These are phyloP conservation scores for Ailurus styani DNA, from an alignment of 2,113 vertebrate genomes.

Conservation along the genomic window DNA sequence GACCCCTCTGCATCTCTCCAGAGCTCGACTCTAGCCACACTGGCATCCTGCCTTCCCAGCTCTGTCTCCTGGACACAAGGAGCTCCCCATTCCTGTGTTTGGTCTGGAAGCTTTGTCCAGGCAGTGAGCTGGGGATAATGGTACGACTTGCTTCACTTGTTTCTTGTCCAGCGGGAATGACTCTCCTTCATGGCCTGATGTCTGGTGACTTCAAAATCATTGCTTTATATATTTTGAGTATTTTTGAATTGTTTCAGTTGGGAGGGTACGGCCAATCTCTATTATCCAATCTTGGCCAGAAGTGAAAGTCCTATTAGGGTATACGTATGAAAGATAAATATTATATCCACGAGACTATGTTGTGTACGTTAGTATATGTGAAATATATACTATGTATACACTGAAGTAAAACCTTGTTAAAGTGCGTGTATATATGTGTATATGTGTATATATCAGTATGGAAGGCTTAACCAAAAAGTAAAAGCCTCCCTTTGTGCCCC, in stretches of 20 bases:
- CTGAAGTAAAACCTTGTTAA: background rate
- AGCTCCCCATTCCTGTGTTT: background rate
- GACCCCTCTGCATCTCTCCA: no score
- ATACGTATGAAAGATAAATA: background rate
- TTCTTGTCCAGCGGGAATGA: background rate
- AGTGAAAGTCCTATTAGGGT: background rate
- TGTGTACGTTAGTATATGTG: background rate
- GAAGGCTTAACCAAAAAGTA: background rate
- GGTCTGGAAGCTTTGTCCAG: background rate
- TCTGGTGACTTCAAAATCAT: background rate
- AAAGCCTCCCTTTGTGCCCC: background rate
- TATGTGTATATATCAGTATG: background rate
- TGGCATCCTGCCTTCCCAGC: accelerated
- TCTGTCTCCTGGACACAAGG: background rate
- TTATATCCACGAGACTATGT: background rate
- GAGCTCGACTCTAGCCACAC: background rate
- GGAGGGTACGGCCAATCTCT: background rate
- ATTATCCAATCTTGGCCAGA: background rate
- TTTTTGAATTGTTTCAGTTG: background rate
- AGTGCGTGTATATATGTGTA: no score
- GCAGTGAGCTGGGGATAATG: background rate
- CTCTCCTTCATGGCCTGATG: background rate
- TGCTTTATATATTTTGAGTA: background rate
- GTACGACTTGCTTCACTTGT: background rate
- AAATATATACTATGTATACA: background rate